phyloP scores from a whole-genome alignment of 2,888 invertebrate species.

The Amiota mariae region DNA sequence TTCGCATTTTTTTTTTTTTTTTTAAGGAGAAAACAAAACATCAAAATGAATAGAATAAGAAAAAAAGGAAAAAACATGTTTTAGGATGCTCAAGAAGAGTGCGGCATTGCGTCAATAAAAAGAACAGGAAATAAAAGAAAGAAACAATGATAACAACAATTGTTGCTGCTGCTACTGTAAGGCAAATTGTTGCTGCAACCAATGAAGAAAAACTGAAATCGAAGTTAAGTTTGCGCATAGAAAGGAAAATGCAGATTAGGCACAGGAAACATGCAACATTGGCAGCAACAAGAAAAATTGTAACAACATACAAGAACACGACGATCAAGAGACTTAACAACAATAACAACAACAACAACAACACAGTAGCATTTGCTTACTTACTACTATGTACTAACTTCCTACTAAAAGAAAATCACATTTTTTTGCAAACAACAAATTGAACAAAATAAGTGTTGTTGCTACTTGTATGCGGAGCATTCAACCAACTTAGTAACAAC shows the following conservation, averaged over 20 bases:
- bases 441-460: constrained; percentile 10
- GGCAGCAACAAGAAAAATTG: background rate
- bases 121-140: constrained; percentile 6
- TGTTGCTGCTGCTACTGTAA: background rate
- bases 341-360: background rate
- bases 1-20: no score
- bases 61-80: no score
- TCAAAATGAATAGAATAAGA: no score
- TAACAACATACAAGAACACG: background rate
- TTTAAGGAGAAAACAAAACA: no score
- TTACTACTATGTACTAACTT: constrained; percentile 11
- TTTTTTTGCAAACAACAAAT: background rate
- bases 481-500: background rate
- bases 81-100: background rate
- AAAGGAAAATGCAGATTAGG: constrained; percentile 22
- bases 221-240: background rate
- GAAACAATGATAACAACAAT: background rate
- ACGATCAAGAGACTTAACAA: background rate
- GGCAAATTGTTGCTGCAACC: background rate
- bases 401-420: no score
- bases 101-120: background rate
- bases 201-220: constrained; percentile 1
- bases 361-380: constrained; percentile 23
- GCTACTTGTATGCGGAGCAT: background rate
- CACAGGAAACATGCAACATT: constrained; percentile 4